These are phyloP conservation scores for Phrynosoma blainvillii DNA, from an alignment of 2,113 vertebrate genomes.

Conservation along the genomic window DNA sequence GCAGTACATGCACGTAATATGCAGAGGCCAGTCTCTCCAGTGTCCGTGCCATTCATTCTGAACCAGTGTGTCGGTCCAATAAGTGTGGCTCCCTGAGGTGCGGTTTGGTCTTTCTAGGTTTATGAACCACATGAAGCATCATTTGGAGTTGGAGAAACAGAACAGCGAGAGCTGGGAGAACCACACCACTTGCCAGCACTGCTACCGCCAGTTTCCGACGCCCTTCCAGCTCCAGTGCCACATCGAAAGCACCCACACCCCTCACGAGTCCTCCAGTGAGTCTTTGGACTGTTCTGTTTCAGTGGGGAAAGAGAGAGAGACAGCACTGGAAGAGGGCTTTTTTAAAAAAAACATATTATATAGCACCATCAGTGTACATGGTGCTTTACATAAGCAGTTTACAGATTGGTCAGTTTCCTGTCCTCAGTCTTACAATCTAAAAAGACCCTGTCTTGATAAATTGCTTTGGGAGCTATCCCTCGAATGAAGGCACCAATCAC, in stretches of 20 bases:
- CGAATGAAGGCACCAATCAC: neutral
- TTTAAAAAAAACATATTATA: too few relatives aligned
- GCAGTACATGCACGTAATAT: too few relatives aligned
- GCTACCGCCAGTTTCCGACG: slow-evolving; percentile 95
- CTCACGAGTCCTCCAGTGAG: slow-evolving; percentile 93
- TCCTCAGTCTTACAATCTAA: too few relatives aligned
- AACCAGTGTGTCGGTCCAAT: neutral
- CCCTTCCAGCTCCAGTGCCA: slow-evolving; percentile 99
- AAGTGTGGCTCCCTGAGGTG: slow-evolving; percentile 41
- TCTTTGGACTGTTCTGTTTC: slow-evolving; percentile 6
- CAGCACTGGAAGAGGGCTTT: too few relatives aligned
- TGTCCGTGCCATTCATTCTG: too few relatives aligned
- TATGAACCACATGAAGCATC: slow-evolving; percentile 99
- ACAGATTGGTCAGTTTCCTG: too few relatives aligned
- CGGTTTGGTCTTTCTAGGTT: slow-evolving; percentile 80
- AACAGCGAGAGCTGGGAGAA: slow-evolving; percentile 98
- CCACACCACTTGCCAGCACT: slow-evolving; percentile 98
- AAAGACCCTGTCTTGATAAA: too few relatives aligned
- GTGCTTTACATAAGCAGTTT: too few relatives aligned
- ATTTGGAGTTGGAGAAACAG: slow-evolving; percentile 97
- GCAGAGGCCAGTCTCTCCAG: too few relatives aligned
- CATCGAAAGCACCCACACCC: slow-evolving; percentile 95
- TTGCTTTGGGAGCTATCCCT: neutral
- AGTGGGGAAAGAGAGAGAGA: neutral
- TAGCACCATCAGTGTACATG: too few relatives aligned